Conservation (phyloP, 2,888 invertebrate genomes). For the Drosophila gaucha region DNA sequence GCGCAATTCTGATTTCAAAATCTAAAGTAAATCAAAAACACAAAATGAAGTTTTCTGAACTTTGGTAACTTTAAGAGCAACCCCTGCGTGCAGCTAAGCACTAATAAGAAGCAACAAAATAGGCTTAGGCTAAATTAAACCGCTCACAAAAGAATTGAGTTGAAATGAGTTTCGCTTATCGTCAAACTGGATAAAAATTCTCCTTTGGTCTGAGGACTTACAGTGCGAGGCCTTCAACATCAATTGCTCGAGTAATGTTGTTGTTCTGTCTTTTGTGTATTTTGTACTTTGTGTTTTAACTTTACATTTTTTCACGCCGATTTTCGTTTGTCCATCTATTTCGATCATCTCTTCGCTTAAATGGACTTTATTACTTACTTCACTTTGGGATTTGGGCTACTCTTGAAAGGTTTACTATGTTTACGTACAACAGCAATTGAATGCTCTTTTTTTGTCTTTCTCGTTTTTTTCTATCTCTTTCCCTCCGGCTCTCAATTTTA, state of each 20-base stretch:
- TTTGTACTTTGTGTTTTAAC: conserved; percentile 13
- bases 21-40: too few relatives aligned
- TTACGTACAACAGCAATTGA: conserved; percentile 18
- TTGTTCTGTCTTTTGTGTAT: conserved; percentile 16
- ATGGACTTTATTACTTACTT: conserved; percentile 72
- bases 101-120: conserved; percentile 3
- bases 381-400: conserved; percentile 26
- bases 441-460: conserved; percentile 11
- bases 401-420: conserved; percentile 13
- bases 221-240: conserved; percentile 7
- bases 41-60: too few relatives aligned
- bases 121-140: not conserved
- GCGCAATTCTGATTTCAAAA: too few relatives aligned
- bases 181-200: not conserved
- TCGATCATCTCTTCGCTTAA: conserved; percentile 42
- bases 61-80: not conserved
- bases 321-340: conserved; percentile 30
- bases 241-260: conserved; percentile 28
- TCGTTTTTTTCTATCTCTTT: conserved; percentile 31
- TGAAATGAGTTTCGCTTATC: conserved; percentile 17
- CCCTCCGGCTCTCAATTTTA: conserved; percentile 60
- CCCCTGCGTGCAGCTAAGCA: not conserved
- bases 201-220: conserved; percentile 20
- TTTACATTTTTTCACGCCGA: conserved; percentile 29
- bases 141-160: conserved; percentile 16